Evolutionary conservation across 2,113 vertebrate species (phyloP), one percentile per base, ranked within the genome.

Genomic region (Thalassarche chlororhynchos): DNA sequence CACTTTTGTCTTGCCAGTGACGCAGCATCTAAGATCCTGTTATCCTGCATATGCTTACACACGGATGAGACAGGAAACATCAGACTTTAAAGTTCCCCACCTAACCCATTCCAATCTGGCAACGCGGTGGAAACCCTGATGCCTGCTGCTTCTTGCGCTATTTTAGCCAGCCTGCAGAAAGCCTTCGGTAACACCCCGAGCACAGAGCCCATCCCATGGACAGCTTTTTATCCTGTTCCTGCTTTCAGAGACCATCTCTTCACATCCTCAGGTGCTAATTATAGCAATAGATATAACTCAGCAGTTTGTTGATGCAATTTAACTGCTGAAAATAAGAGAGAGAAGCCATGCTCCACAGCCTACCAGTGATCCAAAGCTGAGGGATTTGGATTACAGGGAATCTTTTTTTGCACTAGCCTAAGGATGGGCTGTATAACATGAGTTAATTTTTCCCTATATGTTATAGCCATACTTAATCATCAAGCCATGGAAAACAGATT

Each of bases 121-220:
- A 31, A 40, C 1, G 0, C 1, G 1, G 47, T 9, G 44, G 28
- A 66, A 84, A 28, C 23, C 36, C 46, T 47, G 10, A 14, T 2
- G 8, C 58, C 54, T 78, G 44, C 69, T 75, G 34, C 31, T 84
- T 31, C 71, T 60, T 17, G 9, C 91, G 51, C 64, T 80, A 5
- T 57, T 84, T 47, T 54, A 80, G 38, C 31, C 17, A 51, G 62
- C 9, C n/a, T 51, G 17, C 58, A 51, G 32, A 64, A 93, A 62
- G 23, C 21, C 20, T 58, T 62, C 68, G 32, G 29, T 12, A 64
- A 49, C 26, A 62, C 12, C 25, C 26, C 1, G 3, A 64, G 61
- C 16, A 36, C 58, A 29, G 13, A 84, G 21, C 38, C 51, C 9
- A 18, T 32, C 9, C 52, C 29, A 25, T 4, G 8, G 26, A 16